These are phyloP conservation scores for Machimus atricapillus DNA, from an alignment of 2,888 invertebrate species.

Conservation along the genomic window DNA sequence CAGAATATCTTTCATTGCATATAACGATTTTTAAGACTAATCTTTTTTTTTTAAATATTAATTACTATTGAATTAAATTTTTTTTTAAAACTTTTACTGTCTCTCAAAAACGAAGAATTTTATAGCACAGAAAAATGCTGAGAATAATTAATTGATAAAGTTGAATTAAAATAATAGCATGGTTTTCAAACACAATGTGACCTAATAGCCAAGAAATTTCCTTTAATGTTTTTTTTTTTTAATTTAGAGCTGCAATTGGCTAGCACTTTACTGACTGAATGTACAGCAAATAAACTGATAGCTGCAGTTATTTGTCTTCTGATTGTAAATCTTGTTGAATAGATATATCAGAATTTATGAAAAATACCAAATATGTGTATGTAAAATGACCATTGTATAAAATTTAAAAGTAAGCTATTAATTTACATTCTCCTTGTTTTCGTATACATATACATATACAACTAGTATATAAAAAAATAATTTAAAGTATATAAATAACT, in stretches of 20 bases:
- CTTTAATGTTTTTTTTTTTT: not conserved
- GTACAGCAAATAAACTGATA: slow-evolving; percentile 50
- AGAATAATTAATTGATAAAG: not conserved
- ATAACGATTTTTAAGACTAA: no score
- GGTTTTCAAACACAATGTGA: not conserved
- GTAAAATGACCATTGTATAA: slow-evolving; percentile 38
- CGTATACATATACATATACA: slow-evolving; percentile 45
- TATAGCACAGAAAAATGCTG: not conserved
- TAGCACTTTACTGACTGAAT: slow-evolving; percentile 31
- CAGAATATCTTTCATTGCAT: not conserved
- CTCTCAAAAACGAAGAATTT: not conserved
- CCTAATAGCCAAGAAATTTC: not conserved
- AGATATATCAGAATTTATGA: slow-evolving; percentile 61
- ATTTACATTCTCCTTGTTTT: not conserved
- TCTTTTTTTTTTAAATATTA: no score
- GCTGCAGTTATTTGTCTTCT: slow-evolving; percentile 63
- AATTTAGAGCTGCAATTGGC: slow-evolving; percentile 22
- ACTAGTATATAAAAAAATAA: slow-evolving; percentile 37
- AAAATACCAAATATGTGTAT: slow-evolving; percentile 53
- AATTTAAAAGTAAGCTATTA: slow-evolving; percentile 15
- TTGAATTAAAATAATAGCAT: not conserved
- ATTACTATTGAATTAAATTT: not conserved
- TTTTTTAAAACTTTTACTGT: not conserved
- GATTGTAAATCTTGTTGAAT: slow-evolving; percentile 64
- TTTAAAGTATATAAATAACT: slow-evolving; percentile 34